Evolutionary conservation across 1,140 invertebrate genomes (phyloP), one percentile per base, ranked within the genome.

Genomic region (Lucilia sericata): DNA sequence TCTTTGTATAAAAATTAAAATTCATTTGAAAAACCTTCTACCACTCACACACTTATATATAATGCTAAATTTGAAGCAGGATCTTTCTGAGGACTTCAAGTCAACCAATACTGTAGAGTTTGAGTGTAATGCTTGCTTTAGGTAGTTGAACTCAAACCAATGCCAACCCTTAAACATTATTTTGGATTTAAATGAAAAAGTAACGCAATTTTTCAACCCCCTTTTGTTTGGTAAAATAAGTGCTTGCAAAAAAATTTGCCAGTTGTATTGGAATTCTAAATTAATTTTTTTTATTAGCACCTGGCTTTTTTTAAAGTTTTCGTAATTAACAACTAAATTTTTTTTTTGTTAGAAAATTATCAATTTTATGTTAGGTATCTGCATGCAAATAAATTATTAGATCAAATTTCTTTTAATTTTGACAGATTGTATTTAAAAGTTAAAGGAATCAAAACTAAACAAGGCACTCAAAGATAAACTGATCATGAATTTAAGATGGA

Each of bases 191-290:
- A 10, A 70, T 70, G 21, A 19, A 70, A 21, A 70, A 70, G 65
- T 70, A 70, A 70, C 65, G 65, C 65, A 70, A 70, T 70, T 70
- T 70, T 70, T 70, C 65, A 70, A 70, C 65, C 65, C 65, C 9
- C 65, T 70, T 70, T 70, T 55, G 13, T 55, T 55, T 55, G 5
- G 51, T 12, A 8, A 13, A 55, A 55, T 14, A 60, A 60, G 5
- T 60, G 51, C 17, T 60, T 5, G 17, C 13, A 60, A 60, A 60
- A n/a, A 60, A 60, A 60, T 5, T 60, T 12, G 5, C 13, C 25
- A 30, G 5, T 70, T 70, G 60, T 70, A 70, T 70, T 3, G 60
- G 60, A 70, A 70, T 70, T 42, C 42, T 42, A 55, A 55, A 55
- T 55, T 17, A 13, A 55, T 30, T 30, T 12, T 55, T 12, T 55